These are phyloP conservation scores for Boulengeromyrus knoepffleri DNA, from an alignment of 2,113 vertebrate genomes.

Conservation along the genomic window DNA sequence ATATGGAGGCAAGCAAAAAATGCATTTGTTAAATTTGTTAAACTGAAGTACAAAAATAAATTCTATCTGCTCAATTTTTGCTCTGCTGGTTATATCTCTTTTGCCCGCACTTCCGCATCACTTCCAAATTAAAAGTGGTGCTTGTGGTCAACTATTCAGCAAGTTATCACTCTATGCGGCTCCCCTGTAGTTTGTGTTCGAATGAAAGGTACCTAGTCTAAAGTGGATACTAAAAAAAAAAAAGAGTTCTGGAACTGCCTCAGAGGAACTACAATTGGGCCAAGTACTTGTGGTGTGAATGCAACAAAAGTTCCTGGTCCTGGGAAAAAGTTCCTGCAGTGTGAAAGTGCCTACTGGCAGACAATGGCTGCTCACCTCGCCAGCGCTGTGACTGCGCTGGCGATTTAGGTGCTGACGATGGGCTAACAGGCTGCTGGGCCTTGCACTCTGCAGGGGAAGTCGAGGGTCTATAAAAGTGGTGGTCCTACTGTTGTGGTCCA, in stretches of 20 bases:
- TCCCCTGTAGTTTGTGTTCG: background rate
- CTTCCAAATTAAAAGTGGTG: background rate
- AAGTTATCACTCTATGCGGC: background rate
- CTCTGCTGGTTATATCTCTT: background rate
- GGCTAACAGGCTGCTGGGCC: slow-evolving; percentile 81
- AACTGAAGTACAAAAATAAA: background rate
- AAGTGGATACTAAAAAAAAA: background rate
- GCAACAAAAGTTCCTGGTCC: background rate
- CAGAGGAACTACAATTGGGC: background rate
- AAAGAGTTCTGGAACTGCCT: background rate
- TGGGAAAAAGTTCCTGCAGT: background rate
- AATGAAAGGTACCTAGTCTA: background rate
- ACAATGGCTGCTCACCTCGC: slow-evolving; percentile 71
- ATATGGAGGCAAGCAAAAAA: background rate
- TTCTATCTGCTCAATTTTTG: background rate
- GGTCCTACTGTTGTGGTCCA: slow-evolving; percentile 95
- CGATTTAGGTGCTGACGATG: slow-evolving; percentile 89
- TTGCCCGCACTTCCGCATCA: background rate
- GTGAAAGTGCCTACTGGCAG: slow-evolving; percentile 13
- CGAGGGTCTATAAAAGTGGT: slow-evolving; percentile 97
- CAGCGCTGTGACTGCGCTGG: slow-evolving; percentile 94
- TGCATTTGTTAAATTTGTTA: background rate
- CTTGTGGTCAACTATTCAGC: background rate
- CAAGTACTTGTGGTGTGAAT: background rate
- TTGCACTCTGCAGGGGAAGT: slow-evolving; percentile 86